Evolutionary conservation across 2,797 vertebrate species (phyloP).

Genomic region (Scolopax rusticola): DNA sequence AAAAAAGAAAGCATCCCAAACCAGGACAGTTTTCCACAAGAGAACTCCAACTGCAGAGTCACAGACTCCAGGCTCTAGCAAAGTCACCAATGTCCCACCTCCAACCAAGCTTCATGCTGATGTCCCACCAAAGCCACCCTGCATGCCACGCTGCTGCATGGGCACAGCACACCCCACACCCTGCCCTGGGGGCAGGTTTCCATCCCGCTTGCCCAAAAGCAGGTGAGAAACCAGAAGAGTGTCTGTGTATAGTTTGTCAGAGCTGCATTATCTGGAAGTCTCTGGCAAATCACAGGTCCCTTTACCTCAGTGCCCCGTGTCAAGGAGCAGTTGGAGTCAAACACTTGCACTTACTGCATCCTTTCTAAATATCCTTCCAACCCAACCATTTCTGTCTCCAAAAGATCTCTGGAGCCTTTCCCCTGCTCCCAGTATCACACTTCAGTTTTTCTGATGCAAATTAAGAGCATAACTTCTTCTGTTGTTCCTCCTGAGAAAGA

Average conservation of each 20-base stretch:
- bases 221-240: neutral
- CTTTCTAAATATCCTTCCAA: neutral
- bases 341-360: neutral
- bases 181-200: neutral
- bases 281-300: neutral
- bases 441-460: neutral
- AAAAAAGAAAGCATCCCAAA: neutral
- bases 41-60: neutral
- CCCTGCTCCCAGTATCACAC: too few relatives aligned
- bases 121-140: neutral
- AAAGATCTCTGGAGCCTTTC: neutral
- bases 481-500: neutral
- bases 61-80: neutral
- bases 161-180: neutral
- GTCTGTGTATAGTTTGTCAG: neutral
- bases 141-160: accelerated
- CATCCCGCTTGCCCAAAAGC: accelerated
- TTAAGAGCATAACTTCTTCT: neutral
- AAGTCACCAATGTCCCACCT: neutral
- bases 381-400: neutral
- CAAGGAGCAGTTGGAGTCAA: neutral
- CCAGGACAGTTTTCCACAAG: neutral
- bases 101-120: accelerated
- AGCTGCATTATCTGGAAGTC: neutral
- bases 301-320: neutral